These are phyloP conservation scores for Picathartes gymnocephalus DNA, from an alignment of 2,113 vertebrate species.

Conservation along the genomic window DNA sequence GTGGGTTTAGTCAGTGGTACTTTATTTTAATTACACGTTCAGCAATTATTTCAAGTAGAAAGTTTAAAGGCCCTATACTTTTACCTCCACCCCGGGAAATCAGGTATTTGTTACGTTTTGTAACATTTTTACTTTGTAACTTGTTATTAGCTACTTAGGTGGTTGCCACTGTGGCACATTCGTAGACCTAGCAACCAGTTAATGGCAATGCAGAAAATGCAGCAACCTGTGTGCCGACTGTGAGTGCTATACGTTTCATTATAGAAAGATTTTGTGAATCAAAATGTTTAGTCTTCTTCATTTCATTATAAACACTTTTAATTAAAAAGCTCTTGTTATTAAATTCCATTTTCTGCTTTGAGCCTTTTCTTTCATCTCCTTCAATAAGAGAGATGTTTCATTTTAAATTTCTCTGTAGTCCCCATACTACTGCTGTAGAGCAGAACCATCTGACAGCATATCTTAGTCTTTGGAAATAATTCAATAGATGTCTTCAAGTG, in stretches of 20 bases:
- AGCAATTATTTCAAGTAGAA: neutral
- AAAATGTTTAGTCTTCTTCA: neutral
- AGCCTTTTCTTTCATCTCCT: neutral
- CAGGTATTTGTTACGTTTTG: neutral
- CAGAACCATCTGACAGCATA: conserved; percentile 16
- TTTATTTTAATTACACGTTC: neutral
- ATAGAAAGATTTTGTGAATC: neutral
- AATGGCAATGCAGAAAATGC: neutral
- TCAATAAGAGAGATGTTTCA: neutral
- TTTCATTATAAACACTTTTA: neutral
- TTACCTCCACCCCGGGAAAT: neutral
- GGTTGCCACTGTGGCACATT: neutral
- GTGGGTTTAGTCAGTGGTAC: neutral
- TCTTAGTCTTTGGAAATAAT: conserved; percentile 9
- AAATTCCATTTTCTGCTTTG: neutral
- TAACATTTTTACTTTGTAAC: neutral
- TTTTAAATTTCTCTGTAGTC: conserved; percentile 3
- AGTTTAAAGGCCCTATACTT: neutral
- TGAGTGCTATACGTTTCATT: neutral
- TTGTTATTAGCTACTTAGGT: neutral
- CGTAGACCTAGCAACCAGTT: neutral
- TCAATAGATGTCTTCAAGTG: conserved; percentile 30
- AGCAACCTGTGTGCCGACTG: neutral
- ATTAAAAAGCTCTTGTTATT: neutral
- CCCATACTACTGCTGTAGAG: neutral